phyloP scores from a whole-genome alignment of 2,888 invertebrate genomes.

The Aradus depressus region DNA sequence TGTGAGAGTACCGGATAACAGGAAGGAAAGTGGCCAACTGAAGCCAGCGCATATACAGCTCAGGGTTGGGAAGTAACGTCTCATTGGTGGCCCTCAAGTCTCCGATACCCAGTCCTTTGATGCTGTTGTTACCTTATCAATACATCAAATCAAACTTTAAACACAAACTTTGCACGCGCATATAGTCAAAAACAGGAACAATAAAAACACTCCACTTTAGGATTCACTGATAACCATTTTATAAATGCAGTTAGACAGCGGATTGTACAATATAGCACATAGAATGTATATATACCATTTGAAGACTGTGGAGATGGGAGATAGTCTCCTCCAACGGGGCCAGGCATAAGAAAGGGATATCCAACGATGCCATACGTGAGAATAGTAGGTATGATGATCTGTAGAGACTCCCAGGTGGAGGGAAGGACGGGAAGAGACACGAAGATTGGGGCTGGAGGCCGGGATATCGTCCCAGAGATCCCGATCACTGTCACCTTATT shows the following conservation, averaged over 20 bases:
- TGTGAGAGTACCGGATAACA: slow-evolving; percentile 78
- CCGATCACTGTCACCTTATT: slow-evolving; percentile 49
- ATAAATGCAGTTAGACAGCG: too few relatives aligned
- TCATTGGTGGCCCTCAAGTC: slow-evolving; percentile 23
- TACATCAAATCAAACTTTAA: too few relatives aligned
- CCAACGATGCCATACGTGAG: slow-evolving; percentile 81
- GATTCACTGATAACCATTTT: too few relatives aligned
- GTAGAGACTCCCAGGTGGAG: slow-evolving; percentile 77
- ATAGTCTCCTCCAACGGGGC: slow-evolving; percentile 85
- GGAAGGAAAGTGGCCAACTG: slow-evolving; percentile 85
- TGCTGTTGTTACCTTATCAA: too few relatives aligned
- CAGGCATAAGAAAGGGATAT: slow-evolving; percentile 85
- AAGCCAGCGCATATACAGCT: slow-evolving; percentile 81
- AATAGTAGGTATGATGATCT: slow-evolving; percentile 74
- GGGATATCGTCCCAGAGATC: slow-evolving; percentile 67
- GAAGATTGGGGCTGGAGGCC: slow-evolving; percentile 76
- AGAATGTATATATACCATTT: too few relatives aligned
- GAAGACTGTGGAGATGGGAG: too few relatives aligned
- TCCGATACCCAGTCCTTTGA: slow-evolving; percentile 21
- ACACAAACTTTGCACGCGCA: too few relatives aligned
- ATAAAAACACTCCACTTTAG: too few relatives aligned
- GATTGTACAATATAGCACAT: too few relatives aligned
- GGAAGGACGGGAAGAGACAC: slow-evolving; percentile 74
- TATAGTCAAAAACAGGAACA: too few relatives aligned
- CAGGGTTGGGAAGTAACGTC: slow-evolving; percentile 50